A percentile compares a stretch with the other conserved stretches of the same genome.
Evolutionary conservation across 2,888 invertebrate species (phyloP).

Genomic region (Aspidapion aeneum): DNA sequence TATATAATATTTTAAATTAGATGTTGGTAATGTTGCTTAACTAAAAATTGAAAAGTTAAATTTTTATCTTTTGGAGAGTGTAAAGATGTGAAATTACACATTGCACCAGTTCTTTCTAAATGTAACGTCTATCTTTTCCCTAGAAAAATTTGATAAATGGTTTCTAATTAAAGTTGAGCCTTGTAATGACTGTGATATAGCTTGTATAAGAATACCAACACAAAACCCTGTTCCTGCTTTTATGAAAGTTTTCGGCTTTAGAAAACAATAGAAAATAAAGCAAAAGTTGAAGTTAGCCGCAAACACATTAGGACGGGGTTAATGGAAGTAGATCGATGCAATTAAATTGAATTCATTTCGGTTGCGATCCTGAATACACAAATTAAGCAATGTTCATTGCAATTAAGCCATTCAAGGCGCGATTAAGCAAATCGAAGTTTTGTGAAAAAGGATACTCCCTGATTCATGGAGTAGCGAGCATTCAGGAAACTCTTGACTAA

Average conservation of each 20-base stretch:
- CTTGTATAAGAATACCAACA: no score
- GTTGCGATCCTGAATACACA: conserved; percentile 23
- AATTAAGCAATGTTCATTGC: conserved; percentile 24
- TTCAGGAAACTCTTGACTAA: background rate
- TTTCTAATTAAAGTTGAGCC: no score
- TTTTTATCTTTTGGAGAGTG: no score
- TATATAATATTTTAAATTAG: no score
- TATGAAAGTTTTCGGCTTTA: background rate
- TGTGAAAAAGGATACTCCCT: conserved; percentile 16
- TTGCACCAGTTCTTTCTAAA: no score
- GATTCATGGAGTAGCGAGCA: conserved; percentile 9
- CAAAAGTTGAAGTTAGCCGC: conserved; percentile 15
- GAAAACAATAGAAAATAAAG: background rate
- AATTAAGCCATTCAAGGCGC: conserved; percentile 23
- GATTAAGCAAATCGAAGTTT: conserved; percentile 23
- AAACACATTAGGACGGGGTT: conserved; percentile 18
- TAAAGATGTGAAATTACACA: no score
- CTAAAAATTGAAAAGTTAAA: no score
- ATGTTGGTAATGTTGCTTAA: no score
- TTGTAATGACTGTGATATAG: no score
- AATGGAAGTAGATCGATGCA: conserved; percentile 20
- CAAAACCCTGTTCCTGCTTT: no score
- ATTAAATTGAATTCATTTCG: conserved; percentile 25
- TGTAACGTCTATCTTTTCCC: no score
- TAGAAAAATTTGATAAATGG: no score